Evolutionary conservation across 2,797 vertebrate genomes (phyloP), one percentile per base, ranked within the genome.

Genomic region (Ptychadena robeensis): DNA sequence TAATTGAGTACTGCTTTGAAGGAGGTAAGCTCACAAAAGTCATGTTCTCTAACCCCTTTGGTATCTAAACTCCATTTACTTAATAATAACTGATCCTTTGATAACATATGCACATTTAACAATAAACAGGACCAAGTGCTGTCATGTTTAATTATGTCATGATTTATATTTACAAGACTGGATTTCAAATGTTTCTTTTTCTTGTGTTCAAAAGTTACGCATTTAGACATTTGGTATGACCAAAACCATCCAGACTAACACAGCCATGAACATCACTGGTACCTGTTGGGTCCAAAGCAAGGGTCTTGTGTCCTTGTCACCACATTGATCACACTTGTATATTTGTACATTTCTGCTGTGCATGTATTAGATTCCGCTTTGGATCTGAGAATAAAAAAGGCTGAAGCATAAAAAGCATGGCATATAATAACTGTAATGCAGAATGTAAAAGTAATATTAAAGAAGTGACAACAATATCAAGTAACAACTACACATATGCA

Each of bases 1-100:
- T 96, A 84, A 89, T 99, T 90, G 98, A 99, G 88, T 99, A 99
- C 90, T 97, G 97, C 92, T 82, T 97, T 61, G 98, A 99, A 97
- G 98, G 96, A 96, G 94, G 98, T 99, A 92, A 96, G 97, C 92
- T 68, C 38, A 34, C 18, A 53, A 12, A 7, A 32, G 34, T 48
- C 28, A 22, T 22, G 44, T 9, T 53, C 18, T 18, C 44, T 4
- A 22, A 7, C 15, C 44, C 18, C 18, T 53, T 22, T 22, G 18
- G 7, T 53, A 6, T 53, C 44, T 53, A 53, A 53, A 3, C 18
- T 18, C 22, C 44, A 22, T 48, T 48, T 53, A 18, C 44, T 22
- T 53, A 53, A 53, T 22, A 53, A 22, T 6, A 22, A 53, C 37
- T 38, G 37, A 38, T 9, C 37, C 4, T 38, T 10, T 38, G 37